Percentiles rank a stretch among this genome's conserved stretches.
These are phyloP conservation scores for Drosophila acutilabella DNA, from an alignment of 2,888 invertebrate genomes.

Conservation along the genomic window DNA sequence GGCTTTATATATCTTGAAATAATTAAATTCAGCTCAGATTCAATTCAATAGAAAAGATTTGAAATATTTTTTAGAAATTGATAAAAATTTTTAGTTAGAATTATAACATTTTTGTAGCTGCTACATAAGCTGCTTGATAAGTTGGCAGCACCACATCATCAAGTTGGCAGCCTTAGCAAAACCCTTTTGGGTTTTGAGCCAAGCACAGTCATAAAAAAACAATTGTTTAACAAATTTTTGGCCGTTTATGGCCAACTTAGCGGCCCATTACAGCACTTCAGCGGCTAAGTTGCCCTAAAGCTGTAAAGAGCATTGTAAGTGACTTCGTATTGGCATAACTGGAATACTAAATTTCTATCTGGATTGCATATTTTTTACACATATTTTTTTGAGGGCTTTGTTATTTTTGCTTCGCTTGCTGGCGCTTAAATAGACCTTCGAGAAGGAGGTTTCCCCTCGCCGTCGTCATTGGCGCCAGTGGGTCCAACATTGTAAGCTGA, in stretches of 20 bases:
- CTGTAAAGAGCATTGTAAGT: conserved; percentile 51
- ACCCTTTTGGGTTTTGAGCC: not conserved
- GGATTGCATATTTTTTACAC: conserved; percentile 16
- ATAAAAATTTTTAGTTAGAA: too few species aligned
- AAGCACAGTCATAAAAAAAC: conserved; percentile 13
- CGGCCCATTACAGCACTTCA: conserved; percentile 49
- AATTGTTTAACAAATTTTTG: conserved; percentile 25
- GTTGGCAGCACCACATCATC: not conserved
- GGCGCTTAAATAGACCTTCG: conserved; percentile 55
- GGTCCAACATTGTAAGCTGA: conserved; percentile 65
- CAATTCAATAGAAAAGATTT: too few species aligned
- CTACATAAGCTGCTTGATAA: not conserved
- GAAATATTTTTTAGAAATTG: too few species aligned
- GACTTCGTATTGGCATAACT: conserved; percentile 23
- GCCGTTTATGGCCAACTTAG: conserved; percentile 41
- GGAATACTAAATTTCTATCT: conserved; percentile 21
- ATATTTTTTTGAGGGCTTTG: conserved; percentile 10
- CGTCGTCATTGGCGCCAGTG: conserved; percentile 58
- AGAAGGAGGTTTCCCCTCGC: conserved; percentile 24
- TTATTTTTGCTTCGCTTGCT: conserved; percentile 45
- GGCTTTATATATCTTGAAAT: too few species aligned
- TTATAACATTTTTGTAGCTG: too few species aligned
- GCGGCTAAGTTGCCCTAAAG: conserved; percentile 22
- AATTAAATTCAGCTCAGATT: too few species aligned
- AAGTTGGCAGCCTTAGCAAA: not conserved